These are phyloP conservation scores for Eidolon dupreanum DNA, from an alignment of 2,797 vertebrate genomes.

Conservation along the genomic window DNA sequence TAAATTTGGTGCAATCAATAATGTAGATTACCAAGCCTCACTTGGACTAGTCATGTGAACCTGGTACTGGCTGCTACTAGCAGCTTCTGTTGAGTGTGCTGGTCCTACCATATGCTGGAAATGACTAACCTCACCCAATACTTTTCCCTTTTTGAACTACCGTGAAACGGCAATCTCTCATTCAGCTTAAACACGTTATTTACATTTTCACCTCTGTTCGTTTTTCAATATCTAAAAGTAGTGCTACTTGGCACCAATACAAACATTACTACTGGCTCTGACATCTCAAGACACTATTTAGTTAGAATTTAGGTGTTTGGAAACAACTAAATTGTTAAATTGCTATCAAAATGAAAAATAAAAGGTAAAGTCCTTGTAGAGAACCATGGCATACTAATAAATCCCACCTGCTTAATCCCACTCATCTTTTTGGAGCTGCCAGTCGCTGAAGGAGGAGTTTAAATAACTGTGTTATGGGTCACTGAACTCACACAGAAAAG, in stretches of 20 bases:
- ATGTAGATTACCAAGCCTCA: background rate
- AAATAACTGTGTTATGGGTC: constrained; percentile 54
- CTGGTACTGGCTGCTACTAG: background rate
- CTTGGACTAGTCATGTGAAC: background rate
- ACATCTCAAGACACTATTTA: constrained; percentile 3
- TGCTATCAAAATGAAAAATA: constrained; percentile 51
- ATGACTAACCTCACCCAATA: background rate
- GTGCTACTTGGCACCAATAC: background rate
- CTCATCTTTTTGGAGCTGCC: constrained; percentile 17
- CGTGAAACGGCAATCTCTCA: background rate
- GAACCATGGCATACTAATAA: constrained; percentile 38
- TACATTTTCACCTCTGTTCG: background rate
- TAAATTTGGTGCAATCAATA: background rate
- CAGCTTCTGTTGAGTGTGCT: background rate
- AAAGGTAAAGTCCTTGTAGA: constrained; percentile 28
- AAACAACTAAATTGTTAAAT: constrained; percentile 18
- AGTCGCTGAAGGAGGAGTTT: constrained; percentile 39
- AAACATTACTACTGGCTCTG: background rate
- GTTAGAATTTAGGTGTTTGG: constrained; percentile 15
- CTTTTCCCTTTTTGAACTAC: background rate
- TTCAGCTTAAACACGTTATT: background rate
- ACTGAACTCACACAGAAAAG: constrained; percentile 62
- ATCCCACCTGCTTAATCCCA: constrained; percentile 57
- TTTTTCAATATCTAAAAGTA: constrained; percentile 8
- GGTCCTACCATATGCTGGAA: background rate